phyloP scores from a whole-genome alignment of 2,113 vertebrate genomes.

The Callipepla californica region DNA sequence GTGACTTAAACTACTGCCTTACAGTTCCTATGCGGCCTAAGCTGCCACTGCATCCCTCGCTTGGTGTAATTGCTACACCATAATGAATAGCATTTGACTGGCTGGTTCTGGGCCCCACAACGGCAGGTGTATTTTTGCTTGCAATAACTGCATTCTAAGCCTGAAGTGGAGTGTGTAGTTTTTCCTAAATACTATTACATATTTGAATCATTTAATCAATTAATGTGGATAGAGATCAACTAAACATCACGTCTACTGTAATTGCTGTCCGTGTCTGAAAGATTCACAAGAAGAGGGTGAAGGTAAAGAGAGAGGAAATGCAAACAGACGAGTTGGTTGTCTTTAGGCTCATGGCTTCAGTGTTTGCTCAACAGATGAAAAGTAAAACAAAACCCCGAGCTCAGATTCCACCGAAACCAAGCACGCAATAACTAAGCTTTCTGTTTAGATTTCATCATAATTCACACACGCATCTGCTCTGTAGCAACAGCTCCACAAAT shows the following conservation, averaged over 20 bases:
- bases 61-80: neutral
- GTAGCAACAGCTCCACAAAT: neutral
- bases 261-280: neutral
- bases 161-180: neutral
- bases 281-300: neutral
- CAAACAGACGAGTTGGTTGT: neutral
- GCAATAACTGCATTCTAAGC: neutral
- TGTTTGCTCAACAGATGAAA: constrained; percentile 20
- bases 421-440: neutral
- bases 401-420: neutral
- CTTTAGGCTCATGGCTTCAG: neutral
- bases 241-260: neutral
- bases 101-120: neutral
- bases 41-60: neutral
- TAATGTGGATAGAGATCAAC: neutral
- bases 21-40: neutral
- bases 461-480: neutral
- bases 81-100: neutral
- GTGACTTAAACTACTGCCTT: neutral
- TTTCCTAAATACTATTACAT: neutral
- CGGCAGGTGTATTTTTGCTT: neutral
- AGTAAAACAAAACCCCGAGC: neutral
- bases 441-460: neutral
- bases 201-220: neutral
- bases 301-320: neutral